Evolutionary conservation across 2,797 vertebrate genomes (phyloP), one percentile per base, ranked within the genome.

Genomic region (Sebastiscus tertius): DNA sequence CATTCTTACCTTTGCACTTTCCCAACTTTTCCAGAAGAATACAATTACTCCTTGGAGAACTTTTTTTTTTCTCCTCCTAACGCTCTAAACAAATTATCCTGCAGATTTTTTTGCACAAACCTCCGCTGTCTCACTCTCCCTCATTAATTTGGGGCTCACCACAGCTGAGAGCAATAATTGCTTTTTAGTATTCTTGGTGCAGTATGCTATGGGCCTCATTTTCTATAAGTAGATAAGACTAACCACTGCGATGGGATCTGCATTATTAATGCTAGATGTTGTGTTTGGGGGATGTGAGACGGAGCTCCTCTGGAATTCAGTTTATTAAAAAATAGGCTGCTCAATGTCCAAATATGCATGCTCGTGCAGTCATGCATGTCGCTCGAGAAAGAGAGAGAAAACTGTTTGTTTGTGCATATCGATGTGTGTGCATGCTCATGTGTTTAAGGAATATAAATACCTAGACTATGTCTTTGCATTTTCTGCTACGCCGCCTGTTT

Each of bases 131-230:
- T 90, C 58, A 61, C 75, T 34, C 83, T 84, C 79, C 65, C 94
- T 91, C 92, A 86, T 94, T 95, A 94, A 94, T 96, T 95, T 95
- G 83, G 93, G 89, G 85, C 90, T 89, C 80, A 88, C 81, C 77
- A 82, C 95, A 95, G 94, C 96, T 95, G 92, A 93, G 91, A 90
- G 87, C 86, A 93, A 85, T 96, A 94, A 94, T 82, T 82, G 74
- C 90, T 93, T 95, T 92, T 96, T 96, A 94, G 89, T 84, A 93
- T 90, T 92, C 87, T 88, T 89, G 90, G 72, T 91, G 79, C 79
- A 81, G 78, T 67, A 87, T 85, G 90, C 86, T 87, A 85, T 74
- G 83, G 85, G 91, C 88, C 92, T 89, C 75, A 80, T 88, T 93
- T 90, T 89, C 89, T 85, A 79, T 92, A 91, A 88, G 90, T 74